Evolutionary conservation across 2,797 vertebrate genomes (phyloP).

Genomic region (Lepus oiostolus): DNA sequence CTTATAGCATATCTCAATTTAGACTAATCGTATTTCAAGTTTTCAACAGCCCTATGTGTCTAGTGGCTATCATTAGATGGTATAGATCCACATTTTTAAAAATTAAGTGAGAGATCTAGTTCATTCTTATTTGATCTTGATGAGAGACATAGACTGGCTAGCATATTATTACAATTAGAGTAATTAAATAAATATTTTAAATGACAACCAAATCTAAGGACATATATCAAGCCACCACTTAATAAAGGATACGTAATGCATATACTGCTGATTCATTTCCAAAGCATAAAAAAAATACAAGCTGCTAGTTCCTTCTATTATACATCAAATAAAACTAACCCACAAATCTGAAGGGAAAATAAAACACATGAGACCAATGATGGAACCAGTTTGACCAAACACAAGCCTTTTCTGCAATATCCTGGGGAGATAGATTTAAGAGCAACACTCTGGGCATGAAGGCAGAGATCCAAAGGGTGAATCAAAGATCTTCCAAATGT

Average conservation of each 20-base stretch:
- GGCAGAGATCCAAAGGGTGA: conserved; percentile 70
- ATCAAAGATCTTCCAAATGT: conserved; percentile 67
- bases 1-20: not conserved
- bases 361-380: conserved; percentile 62
- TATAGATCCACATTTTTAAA: conserved; percentile 51
- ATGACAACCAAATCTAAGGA: conserved; percentile 61
- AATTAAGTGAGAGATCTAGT: not conserved
- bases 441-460: conserved; percentile 60
- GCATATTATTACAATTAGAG: conserved; percentile 51
- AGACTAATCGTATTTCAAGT: conserved; percentile 38
- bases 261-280: conserved; percentile 68
- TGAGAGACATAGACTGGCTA: conserved; percentile 40
- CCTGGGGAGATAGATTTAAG: conserved; percentile 67
- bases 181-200: conserved; percentile 69
- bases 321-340: conserved; percentile 77
- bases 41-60: not conserved
- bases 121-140: conserved; percentile 65
- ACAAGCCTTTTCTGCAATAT: conserved; percentile 69
- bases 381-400: conserved; percentile 72
- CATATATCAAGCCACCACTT: conserved; percentile 55
- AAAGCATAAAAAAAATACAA: conserved; percentile 75
- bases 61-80: not conserved
- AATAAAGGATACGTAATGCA: conserved; percentile 65
- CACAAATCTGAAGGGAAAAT: conserved; percentile 81
- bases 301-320: conserved; percentile 67